Base-by-base conservation (phyloP, 2,888 invertebrate genomes). In the Aricia artaxerxes region DNA sequence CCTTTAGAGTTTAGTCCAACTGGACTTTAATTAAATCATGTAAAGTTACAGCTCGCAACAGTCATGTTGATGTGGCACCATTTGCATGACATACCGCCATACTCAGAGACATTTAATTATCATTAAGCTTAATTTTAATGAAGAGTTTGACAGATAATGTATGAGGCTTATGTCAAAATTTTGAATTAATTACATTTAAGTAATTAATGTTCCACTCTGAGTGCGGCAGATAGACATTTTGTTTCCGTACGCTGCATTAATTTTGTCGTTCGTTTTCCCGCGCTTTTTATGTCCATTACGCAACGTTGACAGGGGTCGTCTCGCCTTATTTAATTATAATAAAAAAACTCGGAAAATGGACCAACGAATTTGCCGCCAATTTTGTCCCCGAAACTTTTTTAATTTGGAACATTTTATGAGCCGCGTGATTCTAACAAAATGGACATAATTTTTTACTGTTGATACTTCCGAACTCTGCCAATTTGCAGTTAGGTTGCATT, bases 291-390 rank as follows among this genome's bases (percentile, higher is more conserved):
- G 1, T 75, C 31, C 44, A 75, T 49, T 49, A 75, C 75, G 49
- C 79, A 91, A 78, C 90, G 88, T 1, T 89, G 89, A 16, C 53
- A 61, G 49, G 72, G 60, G 57, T 49, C 77, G 60, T 60, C 53
- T 6, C 60, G 60, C 60, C 38, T 40, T 77, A 60, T 60, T 77
- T 77, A 77, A 24, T 31, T 72, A 69, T 35, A 69, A 69, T 69
- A 57, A 53, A 44, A 38, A 38, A 57, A 44, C 24, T 2, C 69
- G 24, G 31, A 38, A 44, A 40, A 11, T 44, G 61, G 60, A 78
- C 40, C 60, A 64, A 40, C 40, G 44, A 64, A 64, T 78, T 64
- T 40, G 61, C 49, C 53, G 57, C 53, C 76, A 16, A 35, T 53
- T 53, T 76, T 35, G 35, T 7, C 57, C 6, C 53, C 7, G 5